These are phyloP conservation scores for Micronycteris hirsuta DNA, from an alignment of 2,113 vertebrate species.

Conservation along the genomic window DNA sequence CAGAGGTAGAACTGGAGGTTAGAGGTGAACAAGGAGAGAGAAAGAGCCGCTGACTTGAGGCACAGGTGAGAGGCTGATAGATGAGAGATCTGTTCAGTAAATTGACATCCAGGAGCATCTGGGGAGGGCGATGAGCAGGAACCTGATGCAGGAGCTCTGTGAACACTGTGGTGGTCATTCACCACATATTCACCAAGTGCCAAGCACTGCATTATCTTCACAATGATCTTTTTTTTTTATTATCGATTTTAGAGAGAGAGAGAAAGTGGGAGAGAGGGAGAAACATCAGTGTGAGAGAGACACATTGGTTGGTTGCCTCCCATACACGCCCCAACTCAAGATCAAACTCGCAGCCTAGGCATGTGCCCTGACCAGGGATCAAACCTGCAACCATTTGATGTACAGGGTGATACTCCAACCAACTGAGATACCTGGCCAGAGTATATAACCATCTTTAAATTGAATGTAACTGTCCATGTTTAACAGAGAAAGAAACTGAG, in stretches of 20 bases:
- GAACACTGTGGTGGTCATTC: fast-evolving
- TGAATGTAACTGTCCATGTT: fast-evolving
- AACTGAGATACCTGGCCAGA: too few species aligned
- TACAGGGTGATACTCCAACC: too few species aligned
- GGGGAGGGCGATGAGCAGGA: neutral
- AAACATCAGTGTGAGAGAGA: too few species aligned
- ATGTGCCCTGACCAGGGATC: too few species aligned
- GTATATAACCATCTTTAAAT: neutral
- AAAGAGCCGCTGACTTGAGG: neutral
- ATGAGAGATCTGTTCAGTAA: neutral
- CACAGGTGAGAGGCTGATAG: neutral
- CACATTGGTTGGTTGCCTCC: too few species aligned
- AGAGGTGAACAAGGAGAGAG: neutral
- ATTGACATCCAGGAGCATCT: too few species aligned
- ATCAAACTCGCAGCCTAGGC: too few species aligned
- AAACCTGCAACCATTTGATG: too few species aligned
- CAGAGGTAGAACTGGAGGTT: neutral
- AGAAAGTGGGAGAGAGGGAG: too few species aligned
- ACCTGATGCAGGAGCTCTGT: neutral
- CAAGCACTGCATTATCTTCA: neutral
- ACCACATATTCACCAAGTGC: fast-evolving
- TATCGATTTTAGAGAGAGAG: too few species aligned
- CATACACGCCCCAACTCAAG: too few species aligned
- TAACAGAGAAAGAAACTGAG: neutral
- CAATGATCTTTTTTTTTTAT: neutral